Percentiles rank a stretch among this genome's conserved stretches.
phyloP scores from a whole-genome alignment of 2,797 vertebrate species.

The Pagetopsis macropterus region DNA sequence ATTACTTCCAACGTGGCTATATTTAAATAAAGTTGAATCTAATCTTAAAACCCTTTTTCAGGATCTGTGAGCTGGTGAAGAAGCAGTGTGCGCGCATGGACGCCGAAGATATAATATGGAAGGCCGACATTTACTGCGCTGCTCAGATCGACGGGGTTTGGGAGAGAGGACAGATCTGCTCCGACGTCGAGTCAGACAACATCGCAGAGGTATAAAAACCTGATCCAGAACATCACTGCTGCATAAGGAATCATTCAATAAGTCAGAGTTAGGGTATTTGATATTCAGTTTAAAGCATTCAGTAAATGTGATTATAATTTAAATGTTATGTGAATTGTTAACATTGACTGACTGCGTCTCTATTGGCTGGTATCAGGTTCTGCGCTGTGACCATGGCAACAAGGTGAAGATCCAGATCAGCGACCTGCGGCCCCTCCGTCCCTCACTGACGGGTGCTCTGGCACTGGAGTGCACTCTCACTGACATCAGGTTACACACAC shows the following conservation, averaged over 20 bases:
- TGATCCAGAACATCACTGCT: background rate
- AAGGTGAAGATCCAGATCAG: conserved; percentile 76
- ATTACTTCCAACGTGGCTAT: no score
- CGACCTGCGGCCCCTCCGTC: conserved; percentile 84
- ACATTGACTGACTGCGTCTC: background rate
- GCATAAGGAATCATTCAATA: no score
- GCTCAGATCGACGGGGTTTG: conserved; percentile 84
- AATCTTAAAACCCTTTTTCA: conserved; percentile 50
- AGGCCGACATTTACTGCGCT: conserved; percentile 86
- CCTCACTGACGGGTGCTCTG: conserved; percentile 80
- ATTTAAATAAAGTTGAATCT: no score
- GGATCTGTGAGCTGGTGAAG: conserved; percentile 86
- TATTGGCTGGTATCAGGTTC: conserved; percentile 80
- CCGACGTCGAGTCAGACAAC: conserved; percentile 73
- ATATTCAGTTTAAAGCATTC: background rate
- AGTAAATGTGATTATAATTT: background rate
- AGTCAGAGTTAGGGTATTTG: no score
- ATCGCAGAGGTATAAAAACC: conserved; percentile 83
- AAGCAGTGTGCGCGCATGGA: conserved; percentile 77
- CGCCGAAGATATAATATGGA: conserved; percentile 80
- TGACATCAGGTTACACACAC: conserved; percentile 86
- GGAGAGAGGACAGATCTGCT: conserved; percentile 86
- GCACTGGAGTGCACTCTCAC: conserved; percentile 88
- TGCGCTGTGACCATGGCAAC: conserved; percentile 89
- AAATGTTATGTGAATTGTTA: background rate